Conservation (phyloP, 2,113 vertebrate genomes). For the Chloropsis hardwickii region DNA sequence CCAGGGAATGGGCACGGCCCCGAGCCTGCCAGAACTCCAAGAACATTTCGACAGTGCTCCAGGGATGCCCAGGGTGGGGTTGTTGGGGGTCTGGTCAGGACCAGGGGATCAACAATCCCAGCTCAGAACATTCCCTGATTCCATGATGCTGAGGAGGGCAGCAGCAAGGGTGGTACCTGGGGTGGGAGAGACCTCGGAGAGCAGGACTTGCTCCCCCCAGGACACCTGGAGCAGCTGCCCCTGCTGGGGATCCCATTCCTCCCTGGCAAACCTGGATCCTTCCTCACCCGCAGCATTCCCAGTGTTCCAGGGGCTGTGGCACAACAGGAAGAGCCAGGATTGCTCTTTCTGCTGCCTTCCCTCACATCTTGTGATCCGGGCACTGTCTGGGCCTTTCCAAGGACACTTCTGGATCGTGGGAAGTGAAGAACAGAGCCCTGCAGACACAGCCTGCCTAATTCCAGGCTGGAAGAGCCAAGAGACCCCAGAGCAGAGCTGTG, state of each 20-base stretch:
- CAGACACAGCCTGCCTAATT: not conserved
- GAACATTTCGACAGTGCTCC: not conserved
- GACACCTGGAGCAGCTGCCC: not conserved
- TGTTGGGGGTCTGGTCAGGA: not conserved
- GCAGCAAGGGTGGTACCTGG: not conserved
- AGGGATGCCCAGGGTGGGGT: not conserved
- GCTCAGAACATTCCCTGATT: not conserved
- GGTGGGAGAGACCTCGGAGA: too few species aligned
- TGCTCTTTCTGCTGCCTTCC: not conserved
- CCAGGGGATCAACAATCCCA: accelerated
- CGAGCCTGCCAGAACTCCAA: not conserved
- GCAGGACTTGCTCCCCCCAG: accelerated
- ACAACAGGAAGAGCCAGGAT: not conserved
- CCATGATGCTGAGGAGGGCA: not conserved
- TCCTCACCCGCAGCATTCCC: not conserved
- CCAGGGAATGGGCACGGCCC: not conserved
- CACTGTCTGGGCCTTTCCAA: not conserved
- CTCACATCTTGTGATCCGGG: not conserved
- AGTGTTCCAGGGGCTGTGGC: not conserved
- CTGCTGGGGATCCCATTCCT: not conserved
- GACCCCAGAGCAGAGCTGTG: not conserved
- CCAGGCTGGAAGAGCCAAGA: not conserved
- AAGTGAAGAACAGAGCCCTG: not conserved
- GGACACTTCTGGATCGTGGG: not conserved
- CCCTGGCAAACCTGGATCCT: not conserved